Base-by-base conservation (phyloP, 2,797 vertebrate species). In the Tapera naevia region DNA sequence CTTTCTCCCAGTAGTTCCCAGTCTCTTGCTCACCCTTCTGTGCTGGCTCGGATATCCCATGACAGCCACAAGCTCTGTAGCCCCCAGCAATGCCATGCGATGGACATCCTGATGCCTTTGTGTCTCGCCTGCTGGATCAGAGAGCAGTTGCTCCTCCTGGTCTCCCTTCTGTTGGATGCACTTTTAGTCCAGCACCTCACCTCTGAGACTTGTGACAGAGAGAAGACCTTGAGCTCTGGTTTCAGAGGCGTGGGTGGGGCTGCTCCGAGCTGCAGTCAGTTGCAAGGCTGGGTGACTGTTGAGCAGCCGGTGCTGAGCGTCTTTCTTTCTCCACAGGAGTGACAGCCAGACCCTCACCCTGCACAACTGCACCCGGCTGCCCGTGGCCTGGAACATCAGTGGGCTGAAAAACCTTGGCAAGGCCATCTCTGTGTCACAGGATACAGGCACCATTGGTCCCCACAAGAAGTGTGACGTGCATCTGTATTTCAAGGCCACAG, bases 331-430 rank as follows among this genome's bases (percentile, higher is more conserved):
- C 76, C 90, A 16, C 93, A 99, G 99, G 94, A 98, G 43, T 73
- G 98, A 98, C 39, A 98, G 95, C 46, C 98, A 97, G 74, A 92
- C 81, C 6, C 58, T 99, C 86, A 67, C 83, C 32, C 95, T 99
- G 69, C 97, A 71, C 50, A 99, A 99, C 76, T 69, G 94, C 91
- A 98, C 97, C 1, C 90, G 94, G 2, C 93, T 99, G 80, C 98
- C 98, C 0, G 96, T 98, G 5, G 98, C 97, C 39, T 99, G 99
- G 99, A 96, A 96, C 37, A 91, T 99, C 65, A 97, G 93, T 11
- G 99, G 98, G 24, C 81, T 99, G 93, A 98, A 99, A 58, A 98
- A 98, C 65, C 93, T 99, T 6, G 98, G 98, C 0, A 98, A 99
- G 5, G 98, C 98, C 79, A 99, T 99, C 91, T 96, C 90, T 0